Percentiles rank a stretch among this genome's conserved stretches.
phyloP scores from a whole-genome alignment of 2,888 invertebrate species.

The Petrophora chlorosata region DNA sequence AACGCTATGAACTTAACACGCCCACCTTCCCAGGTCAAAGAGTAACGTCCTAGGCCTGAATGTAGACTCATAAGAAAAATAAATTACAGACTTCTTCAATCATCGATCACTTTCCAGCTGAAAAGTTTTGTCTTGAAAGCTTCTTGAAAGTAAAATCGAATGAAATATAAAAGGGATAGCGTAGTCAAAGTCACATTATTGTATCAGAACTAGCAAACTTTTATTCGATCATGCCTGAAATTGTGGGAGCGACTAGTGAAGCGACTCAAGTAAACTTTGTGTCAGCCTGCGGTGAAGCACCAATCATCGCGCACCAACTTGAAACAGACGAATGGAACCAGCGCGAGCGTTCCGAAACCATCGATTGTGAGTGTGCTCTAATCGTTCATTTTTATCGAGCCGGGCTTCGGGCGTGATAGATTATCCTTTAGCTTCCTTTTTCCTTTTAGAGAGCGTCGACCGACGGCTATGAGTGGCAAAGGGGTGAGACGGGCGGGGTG shows the following conservation, averaged over 20 bases:
- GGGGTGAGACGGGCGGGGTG: slow-evolving; percentile 53
- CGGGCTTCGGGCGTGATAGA: slow-evolving; percentile 80
- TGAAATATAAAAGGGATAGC: too few relatives aligned
- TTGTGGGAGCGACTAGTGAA: too few relatives aligned
- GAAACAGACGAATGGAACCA: slow-evolving; percentile 38
- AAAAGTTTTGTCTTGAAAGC: too few relatives aligned
- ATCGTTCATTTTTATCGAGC: slow-evolving; percentile 82
- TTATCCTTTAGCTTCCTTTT: slow-evolving; percentile 82
- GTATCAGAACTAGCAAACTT: too few relatives aligned
- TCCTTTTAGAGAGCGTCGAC: slow-evolving; percentile 81
- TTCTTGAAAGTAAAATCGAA: not conserved
- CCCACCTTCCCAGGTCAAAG: slow-evolving; percentile 61
- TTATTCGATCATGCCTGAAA: too few relatives aligned
- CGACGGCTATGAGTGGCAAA: slow-evolving; percentile 70
- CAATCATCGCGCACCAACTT: slow-evolving; percentile 34
- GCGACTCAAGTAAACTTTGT: too few relatives aligned
- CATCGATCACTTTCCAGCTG: not conserved
- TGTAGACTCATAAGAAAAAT: not conserved
- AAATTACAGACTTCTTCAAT: not conserved
- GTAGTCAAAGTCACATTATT: too few relatives aligned
- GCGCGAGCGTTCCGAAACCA: slow-evolving; percentile 59
- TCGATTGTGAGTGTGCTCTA: slow-evolving; percentile 71
- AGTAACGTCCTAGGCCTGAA: slow-evolving; percentile 54
- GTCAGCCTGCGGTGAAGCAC: slow-evolving; percentile 7
- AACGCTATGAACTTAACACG: slow-evolving; percentile 64